Evolutionary conservation across 2,113 vertebrate species (phyloP), one percentile per base, ranked within the genome.

Genomic region (Mormyrus iriodes): DNA sequence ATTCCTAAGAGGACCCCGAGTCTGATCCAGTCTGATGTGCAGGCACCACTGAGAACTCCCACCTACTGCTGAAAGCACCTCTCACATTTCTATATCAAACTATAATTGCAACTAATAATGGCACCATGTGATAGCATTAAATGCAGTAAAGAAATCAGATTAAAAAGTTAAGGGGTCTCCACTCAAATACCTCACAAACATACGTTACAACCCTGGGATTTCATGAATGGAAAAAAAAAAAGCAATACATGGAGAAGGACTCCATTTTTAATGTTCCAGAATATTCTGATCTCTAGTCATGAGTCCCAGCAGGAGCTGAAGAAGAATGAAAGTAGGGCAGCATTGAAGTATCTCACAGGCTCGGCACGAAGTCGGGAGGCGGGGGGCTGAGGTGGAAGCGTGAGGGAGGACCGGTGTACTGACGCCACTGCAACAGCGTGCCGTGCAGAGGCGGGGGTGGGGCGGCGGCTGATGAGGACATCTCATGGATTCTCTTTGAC

Each of bases 401-500:
- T 86, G 49, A 39, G 85, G 85, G 69, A 53, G n/a, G 27, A 82
- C 48, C 48, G 17, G 13, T 31, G 88, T 4, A 17, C 86, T 87
- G 86, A 61, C 53, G 88, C n/a, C 87, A 88, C 8, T 48, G 61
- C 55, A 9, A 42, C 55, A 21, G 35, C 9, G 46, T 19, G 52
- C 52, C 19, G 52, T 53, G 17, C 52, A 4, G 53, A 5, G 52
- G 10, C 2, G 1, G 1, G 39, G 17, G 73, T 12, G 27, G 48
- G 49, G 27, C n/a, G 12, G n/a, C 3, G 19, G 48, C 79, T 61
- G 82, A 85, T 39, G 51, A 27, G 88, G n/a, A 27, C 42, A 49
- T 39, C 82, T 85, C 53, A 89, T 58, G 82, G 84, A 89, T 48
- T 91, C 89, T 86, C 85, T 88, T 89, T 86, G 88, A 39, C 85